Evolutionary conservation across 2,113 vertebrate genomes (phyloP).

Genomic region (Alexandromys fortis): DNA sequence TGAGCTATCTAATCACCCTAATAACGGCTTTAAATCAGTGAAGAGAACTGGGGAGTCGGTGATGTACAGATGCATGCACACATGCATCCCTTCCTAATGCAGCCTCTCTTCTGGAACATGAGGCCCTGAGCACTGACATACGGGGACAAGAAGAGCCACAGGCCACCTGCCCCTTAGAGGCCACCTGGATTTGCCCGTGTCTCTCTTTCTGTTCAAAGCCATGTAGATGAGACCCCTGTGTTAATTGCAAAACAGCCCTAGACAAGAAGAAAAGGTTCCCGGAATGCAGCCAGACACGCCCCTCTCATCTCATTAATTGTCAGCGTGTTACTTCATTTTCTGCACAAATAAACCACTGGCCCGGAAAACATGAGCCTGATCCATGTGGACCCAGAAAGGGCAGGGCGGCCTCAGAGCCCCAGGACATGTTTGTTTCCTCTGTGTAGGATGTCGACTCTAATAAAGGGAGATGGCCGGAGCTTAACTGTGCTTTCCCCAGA

Average conservation of each 20-base stretch:
- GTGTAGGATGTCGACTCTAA: conserved; percentile 27
- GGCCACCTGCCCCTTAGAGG: background rate
- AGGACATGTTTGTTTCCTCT: background rate
- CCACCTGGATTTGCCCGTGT: background rate
- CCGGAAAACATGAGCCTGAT: conserved; percentile 5
- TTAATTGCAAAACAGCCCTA: background rate
- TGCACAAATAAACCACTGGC: conserved; percentile 49
- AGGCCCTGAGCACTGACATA: too few relatives aligned
- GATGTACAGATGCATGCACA: too few relatives aligned
- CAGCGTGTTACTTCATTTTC: conserved; percentile 18
- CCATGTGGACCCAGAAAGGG: background rate
- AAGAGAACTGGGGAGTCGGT: background rate
- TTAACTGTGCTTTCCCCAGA: background rate
- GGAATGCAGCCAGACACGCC: background rate
- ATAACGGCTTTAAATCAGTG: background rate
- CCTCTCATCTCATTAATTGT: background rate
- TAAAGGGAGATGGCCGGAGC: conserved; percentile 8
- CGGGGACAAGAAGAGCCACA: background rate
- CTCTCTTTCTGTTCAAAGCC: background rate
- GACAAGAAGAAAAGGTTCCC: background rate
- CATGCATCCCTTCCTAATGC: background rate
- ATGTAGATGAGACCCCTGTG: background rate
- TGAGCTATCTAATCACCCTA: background rate
- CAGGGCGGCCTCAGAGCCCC: background rate
- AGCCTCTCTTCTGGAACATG: fast-evolving